Percentiles rank a stretch among this genome's conserved stretches.
phyloP scores from a whole-genome alignment of 2,888 invertebrate genomes.

The Psylliodes chrysocephalus region DNA sequence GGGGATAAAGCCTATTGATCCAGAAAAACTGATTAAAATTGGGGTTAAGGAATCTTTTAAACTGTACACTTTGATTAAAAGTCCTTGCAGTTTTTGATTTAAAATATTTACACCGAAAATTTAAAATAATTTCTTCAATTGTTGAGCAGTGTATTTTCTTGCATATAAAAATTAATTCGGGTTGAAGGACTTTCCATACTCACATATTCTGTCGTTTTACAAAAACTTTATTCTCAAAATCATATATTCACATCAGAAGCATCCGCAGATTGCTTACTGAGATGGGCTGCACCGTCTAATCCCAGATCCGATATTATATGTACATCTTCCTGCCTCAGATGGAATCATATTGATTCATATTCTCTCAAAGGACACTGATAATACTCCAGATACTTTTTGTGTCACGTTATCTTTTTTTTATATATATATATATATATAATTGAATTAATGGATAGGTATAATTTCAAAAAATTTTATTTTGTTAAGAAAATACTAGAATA shows the following conservation, averaged over 20 bases:
- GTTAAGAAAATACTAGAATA: too few relatives aligned
- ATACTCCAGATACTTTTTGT: slow-evolving; percentile 26
- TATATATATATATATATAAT: slow-evolving; percentile 4
- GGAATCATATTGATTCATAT: slow-evolving; percentile 47
- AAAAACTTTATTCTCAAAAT: slow-evolving; percentile 9
- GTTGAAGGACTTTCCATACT: background rate
- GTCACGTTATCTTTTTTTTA: slow-evolving; percentile 8
- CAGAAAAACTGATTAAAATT: too few relatives aligned
- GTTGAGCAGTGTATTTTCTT: too few relatives aligned
- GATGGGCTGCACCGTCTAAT: slow-evolving; percentile 54
- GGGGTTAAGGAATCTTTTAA: too few relatives aligned
- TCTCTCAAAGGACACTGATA: slow-evolving; percentile 40
- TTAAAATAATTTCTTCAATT: too few relatives aligned
- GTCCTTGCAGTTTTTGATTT: too few relatives aligned
- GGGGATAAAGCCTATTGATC: too few relatives aligned
- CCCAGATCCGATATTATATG: slow-evolving; percentile 62
- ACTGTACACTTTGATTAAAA: too few relatives aligned
- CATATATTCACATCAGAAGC: slow-evolving; percentile 14
- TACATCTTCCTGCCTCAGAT: slow-evolving; percentile 53
- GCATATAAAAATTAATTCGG: background rate
- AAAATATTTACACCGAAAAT: too few relatives aligned
- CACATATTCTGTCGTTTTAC: background rate
- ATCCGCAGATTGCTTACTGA: slow-evolving; percentile 61
- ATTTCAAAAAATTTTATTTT: too few relatives aligned
- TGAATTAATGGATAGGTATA: slow-evolving; percentile 18